Percentiles rank a stretch among this genome's conserved stretches.
Conservation (phyloP, 2,888 invertebrate species). For the Megamerina dolium region DNA sequence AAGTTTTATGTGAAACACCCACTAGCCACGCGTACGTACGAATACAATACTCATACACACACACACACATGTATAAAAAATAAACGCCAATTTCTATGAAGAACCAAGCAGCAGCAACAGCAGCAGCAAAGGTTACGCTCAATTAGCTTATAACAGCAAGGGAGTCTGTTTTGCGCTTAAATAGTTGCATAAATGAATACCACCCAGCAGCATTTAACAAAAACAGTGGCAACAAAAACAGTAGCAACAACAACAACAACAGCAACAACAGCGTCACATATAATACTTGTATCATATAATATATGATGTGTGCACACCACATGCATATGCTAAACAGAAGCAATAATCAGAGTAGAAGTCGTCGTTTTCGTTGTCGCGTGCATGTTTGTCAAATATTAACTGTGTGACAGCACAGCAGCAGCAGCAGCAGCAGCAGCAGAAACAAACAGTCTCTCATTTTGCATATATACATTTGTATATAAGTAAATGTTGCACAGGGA, state of each 20-base stretch:
- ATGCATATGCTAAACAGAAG: neutral
- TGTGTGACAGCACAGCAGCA: constrained; percentile 21
- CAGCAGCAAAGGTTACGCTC: constrained; percentile 22
- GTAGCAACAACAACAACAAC: neutral
- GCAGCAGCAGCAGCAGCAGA: neutral
- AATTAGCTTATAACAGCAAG: constrained; percentile 32
- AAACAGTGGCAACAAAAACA: constrained; percentile 18
- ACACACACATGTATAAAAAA: neutral
- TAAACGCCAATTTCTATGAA: neutral
- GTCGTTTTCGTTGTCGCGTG: constrained; percentile 24
- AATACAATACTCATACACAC: no score
- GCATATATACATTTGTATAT: no score
- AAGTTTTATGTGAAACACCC: no score
- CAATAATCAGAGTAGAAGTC: neutral
- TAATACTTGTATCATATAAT: no score
- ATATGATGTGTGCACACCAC: no score
- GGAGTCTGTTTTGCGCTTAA: constrained; percentile 11
- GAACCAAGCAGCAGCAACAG: neutral
- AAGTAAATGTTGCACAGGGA: constrained; percentile 18
- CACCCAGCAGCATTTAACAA: constrained; percentile 20
- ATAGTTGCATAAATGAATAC: constrained; percentile 23
- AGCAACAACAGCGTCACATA: neutral
- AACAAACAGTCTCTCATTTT: constrained; percentile 8
- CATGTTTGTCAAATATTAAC: constrained; percentile 27
- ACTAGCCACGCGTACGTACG: no score